Base-by-base conservation (phyloP, 2,113 vertebrate genomes). In the Rhynchomys soricoides region DNA sequence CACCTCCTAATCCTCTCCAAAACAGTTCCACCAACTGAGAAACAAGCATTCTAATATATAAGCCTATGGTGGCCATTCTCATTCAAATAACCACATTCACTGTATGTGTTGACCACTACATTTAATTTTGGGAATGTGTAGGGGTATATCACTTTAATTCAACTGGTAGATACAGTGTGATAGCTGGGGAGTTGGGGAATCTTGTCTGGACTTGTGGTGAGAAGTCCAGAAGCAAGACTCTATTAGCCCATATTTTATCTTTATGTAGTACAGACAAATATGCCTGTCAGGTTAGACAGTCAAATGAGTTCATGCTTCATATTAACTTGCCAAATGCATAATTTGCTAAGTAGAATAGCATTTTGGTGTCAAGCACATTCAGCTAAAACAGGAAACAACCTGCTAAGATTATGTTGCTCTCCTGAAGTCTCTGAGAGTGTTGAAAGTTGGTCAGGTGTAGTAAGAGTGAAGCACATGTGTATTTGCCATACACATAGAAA, bases 251-350 rank as follows among this genome's bases (percentile, higher is more conserved):
- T 29, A 19, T 79, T 7, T 2, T 59, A 68, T 45, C 66, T 91
- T 89, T 94, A 71, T 74, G 45, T 89, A 64, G 91, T 68, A 93
- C 95, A n/a, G 34, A 55, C 48, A 91, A 79, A 75, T 57, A 81
- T 52, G 7, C 31, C 50, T 40, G 5, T 87, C 26, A 85, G 26
- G 29, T 15, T 92, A 40, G 93, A 34, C 6, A 45, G n/a, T 71
- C 24, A 89, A 93, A 50, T 43, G 13, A 50, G 10, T 90, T 57
- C 31, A 59, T 89, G 89, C 66, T 68, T 77, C 31, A 70, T 5
- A 78, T 40, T 62, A 34, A 8, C 7, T 64, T 81, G 81, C 74
- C 62, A 93, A 86, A 7, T 85, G 11, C 1, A 31, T 89, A 45
- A 43, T 34, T 94, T 83, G 12, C 48, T 79, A 86, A 86, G 45